Conservation (phyloP, 2,888 invertebrate genomes). For the Phoronis australis region DNA sequence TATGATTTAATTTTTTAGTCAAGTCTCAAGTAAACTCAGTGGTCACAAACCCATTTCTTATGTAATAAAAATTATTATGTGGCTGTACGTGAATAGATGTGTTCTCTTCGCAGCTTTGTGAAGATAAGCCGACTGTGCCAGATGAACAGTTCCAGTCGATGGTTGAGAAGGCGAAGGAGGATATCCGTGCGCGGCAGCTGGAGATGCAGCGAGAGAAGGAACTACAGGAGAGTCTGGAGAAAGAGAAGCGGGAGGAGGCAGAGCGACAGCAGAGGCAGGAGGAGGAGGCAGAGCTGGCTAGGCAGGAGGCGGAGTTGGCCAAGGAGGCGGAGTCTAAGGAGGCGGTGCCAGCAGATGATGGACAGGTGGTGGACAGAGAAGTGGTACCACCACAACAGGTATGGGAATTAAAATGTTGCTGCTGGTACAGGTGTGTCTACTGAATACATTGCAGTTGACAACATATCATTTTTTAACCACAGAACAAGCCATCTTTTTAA, state of each 20-base stretch:
- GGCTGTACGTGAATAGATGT: background rate
- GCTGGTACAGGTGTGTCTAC: too few species aligned
- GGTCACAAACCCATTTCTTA: too few species aligned
- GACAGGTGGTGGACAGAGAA: too few species aligned
- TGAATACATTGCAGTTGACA: too few species aligned
- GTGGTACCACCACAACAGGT: too few species aligned
- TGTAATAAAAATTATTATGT: conserved; percentile 11
- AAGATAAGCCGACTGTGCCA: conserved; percentile 45
- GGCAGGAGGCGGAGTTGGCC: background rate
- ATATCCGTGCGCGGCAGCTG: conserved; percentile 36
- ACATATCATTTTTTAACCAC: too few species aligned
- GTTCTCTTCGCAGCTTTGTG: conserved; percentile 34
- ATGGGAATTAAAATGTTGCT: too few species aligned
- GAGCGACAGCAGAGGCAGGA: conserved; percentile 2
- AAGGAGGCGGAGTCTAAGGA: background rate
- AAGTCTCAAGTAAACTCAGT: too few species aligned
- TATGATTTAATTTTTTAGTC: too few species aligned
- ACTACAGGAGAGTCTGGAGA: conserved; percentile 13
- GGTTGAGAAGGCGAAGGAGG: conserved; percentile 64
- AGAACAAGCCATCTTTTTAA: too few species aligned
- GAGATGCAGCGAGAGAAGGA: conserved; percentile 25
- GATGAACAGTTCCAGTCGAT: conserved; percentile 88
- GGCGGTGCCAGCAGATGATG: background rate
- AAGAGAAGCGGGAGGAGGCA: conserved; percentile 6
- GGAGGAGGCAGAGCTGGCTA: conserved; percentile 4